Evolutionary conservation across 2,113 vertebrate genomes (phyloP), one percentile per base, ranked within the genome.

Genomic region (Strigops habroptila): DNA sequence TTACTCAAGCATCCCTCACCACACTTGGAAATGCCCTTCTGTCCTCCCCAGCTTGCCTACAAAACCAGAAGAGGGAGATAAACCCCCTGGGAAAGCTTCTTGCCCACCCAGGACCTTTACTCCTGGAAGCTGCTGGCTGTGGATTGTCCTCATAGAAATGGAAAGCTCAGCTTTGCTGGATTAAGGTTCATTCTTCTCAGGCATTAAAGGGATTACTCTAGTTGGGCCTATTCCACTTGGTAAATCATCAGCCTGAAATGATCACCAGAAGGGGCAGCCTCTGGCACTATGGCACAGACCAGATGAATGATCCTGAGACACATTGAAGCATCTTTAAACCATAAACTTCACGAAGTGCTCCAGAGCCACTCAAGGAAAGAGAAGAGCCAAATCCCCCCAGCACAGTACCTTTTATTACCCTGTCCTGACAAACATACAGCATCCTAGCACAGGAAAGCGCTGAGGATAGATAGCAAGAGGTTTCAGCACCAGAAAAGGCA

Each of bases 131-230:
- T 73, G 10, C 48, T 37, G 37, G 41, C 41, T 14, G 21, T 11
- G 51, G 64, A 51, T 88, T 78, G 44, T 30, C 70, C n/a, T 51
- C 9, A 3, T 23, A 79, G 94, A 96, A 95, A 96, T 30, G 41
- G 78, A 76, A 94, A 95, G 71, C 83, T 91, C 62, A 18, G 81
- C 91, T 93, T 92, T 92, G 83, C 77, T 69, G 81, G 86, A 82
- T 94, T 80, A 91, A 91, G 41, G 28, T 10, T 92, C 68, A 4
- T 93, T 86, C 65, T 86, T 62, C 65, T 69, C 37, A 41, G 17
- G 76, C 67, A 57, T 76, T 82, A 85, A 19, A 82, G 39, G 84
- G 86, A 91, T 94, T 82, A 30, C n/a, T 59, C 33, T 39, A 78
- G 65, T 76, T 91, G 68, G 74, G 62, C 9, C 27, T 49, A 25